Conservation (phyloP, 2,113 vertebrate genomes). For the Agapornis roseicollis region DNA sequence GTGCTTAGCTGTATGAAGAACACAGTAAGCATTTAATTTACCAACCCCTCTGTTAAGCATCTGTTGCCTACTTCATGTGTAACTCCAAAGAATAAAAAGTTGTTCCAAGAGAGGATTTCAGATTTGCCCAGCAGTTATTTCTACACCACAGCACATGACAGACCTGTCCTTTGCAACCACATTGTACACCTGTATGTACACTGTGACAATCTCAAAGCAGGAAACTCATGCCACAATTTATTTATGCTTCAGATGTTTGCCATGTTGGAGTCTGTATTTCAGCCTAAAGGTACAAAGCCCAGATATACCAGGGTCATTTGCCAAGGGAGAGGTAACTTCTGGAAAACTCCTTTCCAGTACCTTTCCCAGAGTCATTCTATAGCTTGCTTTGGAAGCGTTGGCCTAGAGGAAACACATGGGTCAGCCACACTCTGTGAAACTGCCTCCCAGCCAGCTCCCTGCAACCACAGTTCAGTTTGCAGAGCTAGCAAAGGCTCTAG, state of each 20-base stretch:
- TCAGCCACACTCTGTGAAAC: not conserved
- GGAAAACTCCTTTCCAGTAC: not conserved
- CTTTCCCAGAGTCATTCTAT: not conserved
- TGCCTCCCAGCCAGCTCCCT: not conserved
- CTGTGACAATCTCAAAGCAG: not conserved
- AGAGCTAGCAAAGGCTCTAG: not conserved
- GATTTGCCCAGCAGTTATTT: not conserved
- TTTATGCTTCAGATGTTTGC: not conserved
- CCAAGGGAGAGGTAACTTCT: not conserved
- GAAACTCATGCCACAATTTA: not conserved
- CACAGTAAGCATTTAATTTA: not conserved
- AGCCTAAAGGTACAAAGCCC: not conserved
- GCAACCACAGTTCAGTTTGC: not conserved
- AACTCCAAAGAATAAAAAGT: not conserved
- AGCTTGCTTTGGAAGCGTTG: not conserved
- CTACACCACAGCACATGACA: not conserved
- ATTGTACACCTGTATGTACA: rapidly evolving
- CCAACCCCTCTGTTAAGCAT: not conserved
- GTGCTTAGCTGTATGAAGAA: not conserved
- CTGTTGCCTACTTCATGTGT: not conserved
- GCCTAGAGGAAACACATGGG: not conserved
- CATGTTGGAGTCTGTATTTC: not conserved
- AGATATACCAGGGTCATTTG: not conserved
- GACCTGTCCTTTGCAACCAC: not conserved
- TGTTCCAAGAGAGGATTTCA: not conserved